These are phyloP conservation scores for Melanostoma scalare DNA, from an alignment of 2,888 invertebrate species.

Conservation along the genomic window DNA sequence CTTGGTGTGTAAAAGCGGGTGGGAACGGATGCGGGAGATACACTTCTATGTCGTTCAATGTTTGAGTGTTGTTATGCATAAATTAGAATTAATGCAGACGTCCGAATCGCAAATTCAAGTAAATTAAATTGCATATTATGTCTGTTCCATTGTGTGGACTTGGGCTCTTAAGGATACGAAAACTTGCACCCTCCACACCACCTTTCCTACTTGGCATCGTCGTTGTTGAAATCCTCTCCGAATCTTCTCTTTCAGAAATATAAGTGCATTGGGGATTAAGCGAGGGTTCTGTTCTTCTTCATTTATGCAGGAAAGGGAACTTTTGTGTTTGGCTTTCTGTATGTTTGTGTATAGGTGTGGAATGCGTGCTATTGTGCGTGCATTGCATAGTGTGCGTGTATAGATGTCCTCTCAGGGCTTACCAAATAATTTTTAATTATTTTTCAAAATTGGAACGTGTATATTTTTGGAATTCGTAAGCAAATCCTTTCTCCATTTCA, in stretches of 20 bases:
- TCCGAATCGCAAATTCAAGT: slow-evolving; percentile 76
- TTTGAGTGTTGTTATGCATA: slow-evolving; percentile 77
- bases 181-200: slow-evolving; percentile 36
- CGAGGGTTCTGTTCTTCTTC: slow-evolving; percentile 63
- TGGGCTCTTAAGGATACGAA: slow-evolving; percentile 66
- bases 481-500: neutral
- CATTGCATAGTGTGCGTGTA: slow-evolving; percentile 14
- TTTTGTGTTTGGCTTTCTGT: slow-evolving; percentile 33
- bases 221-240: slow-evolving; percentile 57
- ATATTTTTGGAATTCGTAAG: neutral
- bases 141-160: slow-evolving; percentile 67
- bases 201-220: slow-evolving; percentile 14
- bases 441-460: slow-evolving; percentile 47
- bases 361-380: slow-evolving; percentile 60
- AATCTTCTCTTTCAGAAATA: slow-evolving; percentile 50
- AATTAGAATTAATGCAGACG: slow-evolving; percentile 77
- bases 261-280: slow-evolving; percentile 71
- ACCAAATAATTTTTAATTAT: slow-evolving; percentile 68
- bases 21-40: slow-evolving; percentile 28
- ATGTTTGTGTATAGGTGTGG: slow-evolving; percentile 46
- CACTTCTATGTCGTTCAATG: slow-evolving; percentile 74
- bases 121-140: slow-evolving; percentile 75
- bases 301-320: slow-evolving; percentile 40
- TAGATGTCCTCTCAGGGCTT: slow-evolving; percentile 47
- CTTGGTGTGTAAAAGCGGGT: neutral